Base-by-base conservation (phyloP, 2,113 vertebrate species). In the Empidonax traillii region DNA sequence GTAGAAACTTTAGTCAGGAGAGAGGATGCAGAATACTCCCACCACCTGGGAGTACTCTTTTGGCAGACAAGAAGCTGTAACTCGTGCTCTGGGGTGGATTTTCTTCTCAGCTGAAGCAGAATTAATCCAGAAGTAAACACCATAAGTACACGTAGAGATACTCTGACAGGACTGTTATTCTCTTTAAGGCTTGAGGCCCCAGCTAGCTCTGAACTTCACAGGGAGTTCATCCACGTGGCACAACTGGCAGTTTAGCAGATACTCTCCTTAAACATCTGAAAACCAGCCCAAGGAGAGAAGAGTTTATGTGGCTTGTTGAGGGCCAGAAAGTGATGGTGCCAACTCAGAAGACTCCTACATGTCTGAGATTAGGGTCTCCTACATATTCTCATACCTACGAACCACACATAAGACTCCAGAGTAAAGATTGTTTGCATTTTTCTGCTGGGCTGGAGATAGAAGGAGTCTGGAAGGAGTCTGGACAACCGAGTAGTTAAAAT, bases 11-110 rank as follows among this genome's bases (percentile, higher is more conserved):
- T 1, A 24, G 14, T 55, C 31, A 41, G 39, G 30, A 61, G 13
- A 84, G 23, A 31, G 12, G 35, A 76, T 0, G 0, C 28, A 52
- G 52, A 63, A 15, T 17, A 41, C n/a, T n/a, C n/a, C n/a, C 28
- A 84, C 22, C 28, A 59, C 41, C 46, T 35, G 13, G 23, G 22
- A 43, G 5, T 27, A 52, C 25, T 56, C 43, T 71, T 52, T 11
- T 43, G 33, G 30, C 25, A 86, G 51, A 49, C n/a, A 82, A 33
- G 3, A 33, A 66, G 41, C 28, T 73, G 51, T n/a, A 79, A 52
- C 23, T n/a, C 24, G 8, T 6, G 2, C 47, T 71, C 62, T 46
- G 20, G 9, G 28, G 22, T n/a, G 30, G 39, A 11, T 9, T 55
- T 79, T 77, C 41, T 47, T 51, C 37, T 33, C 37, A 14, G 13